phyloP scores from a whole-genome alignment of 2,888 invertebrate genomes.

The Nomada ruficornis region DNA sequence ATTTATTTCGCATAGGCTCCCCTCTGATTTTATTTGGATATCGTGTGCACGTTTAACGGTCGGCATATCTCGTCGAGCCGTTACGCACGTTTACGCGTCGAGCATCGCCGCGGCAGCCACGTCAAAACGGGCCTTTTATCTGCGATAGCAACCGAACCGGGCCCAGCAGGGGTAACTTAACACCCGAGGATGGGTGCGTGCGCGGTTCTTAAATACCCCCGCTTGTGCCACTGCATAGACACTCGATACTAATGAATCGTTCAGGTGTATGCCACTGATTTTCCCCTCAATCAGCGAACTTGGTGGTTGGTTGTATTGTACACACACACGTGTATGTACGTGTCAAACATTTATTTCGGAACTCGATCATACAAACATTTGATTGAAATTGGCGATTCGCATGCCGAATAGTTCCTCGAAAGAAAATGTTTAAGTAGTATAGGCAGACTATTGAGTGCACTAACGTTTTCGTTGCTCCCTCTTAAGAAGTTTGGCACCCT shows the following conservation, averaged over 20 bases:
- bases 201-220: constrained; percentile 43
- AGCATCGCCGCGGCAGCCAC: constrained; percentile 32
- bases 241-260: constrained; percentile 36
- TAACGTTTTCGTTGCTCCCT: no score
- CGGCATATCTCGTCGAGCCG: constrained; percentile 66
- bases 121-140: constrained; percentile 57
- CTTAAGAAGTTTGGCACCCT: no score
- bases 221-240: constrained; percentile 19
- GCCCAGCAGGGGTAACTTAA: constrained; percentile 73
- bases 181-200: constrained; percentile 64
- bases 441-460: no score
- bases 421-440: no score
- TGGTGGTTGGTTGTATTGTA: neutral
- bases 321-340: no score
- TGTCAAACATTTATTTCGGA: no score
- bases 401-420: no score
- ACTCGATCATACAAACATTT: no score
- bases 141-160: constrained; percentile 56
- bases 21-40: constrained; percentile 73
- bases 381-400: no score
- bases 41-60: constrained; percentile 62
- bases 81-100: constrained; percentile 68
- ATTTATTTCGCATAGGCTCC: constrained; percentile 71
- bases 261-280: neutral
- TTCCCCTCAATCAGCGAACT: neutral